These are phyloP conservation scores for Seriola rivoliana DNA, from an alignment of 2,113 vertebrate genomes.

Conservation along the genomic window DNA sequence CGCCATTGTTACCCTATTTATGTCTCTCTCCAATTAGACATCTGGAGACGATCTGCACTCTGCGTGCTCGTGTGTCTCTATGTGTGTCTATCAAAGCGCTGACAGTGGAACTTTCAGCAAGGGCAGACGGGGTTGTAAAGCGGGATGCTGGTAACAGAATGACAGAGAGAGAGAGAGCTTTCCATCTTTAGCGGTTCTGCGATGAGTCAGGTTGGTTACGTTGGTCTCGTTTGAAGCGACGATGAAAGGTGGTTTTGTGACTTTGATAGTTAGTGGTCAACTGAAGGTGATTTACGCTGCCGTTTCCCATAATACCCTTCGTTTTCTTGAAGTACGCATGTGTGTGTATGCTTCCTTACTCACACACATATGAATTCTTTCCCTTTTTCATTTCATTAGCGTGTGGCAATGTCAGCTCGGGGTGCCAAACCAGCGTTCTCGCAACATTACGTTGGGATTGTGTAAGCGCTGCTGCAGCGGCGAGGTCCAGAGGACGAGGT, in stretches of 20 bases:
- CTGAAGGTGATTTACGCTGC: slow-evolving; percentile 35
- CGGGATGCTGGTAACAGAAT: neutral
- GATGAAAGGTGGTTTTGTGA: slow-evolving; percentile 43
- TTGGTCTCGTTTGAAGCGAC: slow-evolving; percentile 27
- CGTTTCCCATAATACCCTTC: slow-evolving; percentile 24
- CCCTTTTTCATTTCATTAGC: slow-evolving; percentile 28
- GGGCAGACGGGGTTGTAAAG: slow-evolving; percentile 39
- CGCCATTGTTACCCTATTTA: slow-evolving; percentile 71
- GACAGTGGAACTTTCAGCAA: slow-evolving; percentile 37
- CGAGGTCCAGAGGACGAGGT: slow-evolving; percentile 57
- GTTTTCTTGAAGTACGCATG: neutral
- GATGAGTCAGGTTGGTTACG: slow-evolving; percentile 56
- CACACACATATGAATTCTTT: slow-evolving; percentile 14
- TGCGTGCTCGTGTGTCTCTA: slow-evolving; percentile 39
- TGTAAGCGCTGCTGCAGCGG: slow-evolving; percentile 44
- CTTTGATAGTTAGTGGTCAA: slow-evolving; percentile 43
- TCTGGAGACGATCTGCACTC: slow-evolving; percentile 75
- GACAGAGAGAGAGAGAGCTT: neutral
- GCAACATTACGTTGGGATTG: slow-evolving; percentile 38
- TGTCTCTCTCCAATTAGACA: slow-evolving; percentile 74
- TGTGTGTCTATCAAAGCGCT: slow-evolving; percentile 47
- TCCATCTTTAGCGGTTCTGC: slow-evolving; percentile 9
- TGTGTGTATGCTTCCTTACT: slow-evolving; percentile 16
- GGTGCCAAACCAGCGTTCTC: slow-evolving; percentile 60
- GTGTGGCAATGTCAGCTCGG: slow-evolving; percentile 43